Evolutionary conservation across 2,797 vertebrate species (phyloP), one percentile per base, ranked within the genome.

Genomic region (Coranthus polyacanthus): DNA sequence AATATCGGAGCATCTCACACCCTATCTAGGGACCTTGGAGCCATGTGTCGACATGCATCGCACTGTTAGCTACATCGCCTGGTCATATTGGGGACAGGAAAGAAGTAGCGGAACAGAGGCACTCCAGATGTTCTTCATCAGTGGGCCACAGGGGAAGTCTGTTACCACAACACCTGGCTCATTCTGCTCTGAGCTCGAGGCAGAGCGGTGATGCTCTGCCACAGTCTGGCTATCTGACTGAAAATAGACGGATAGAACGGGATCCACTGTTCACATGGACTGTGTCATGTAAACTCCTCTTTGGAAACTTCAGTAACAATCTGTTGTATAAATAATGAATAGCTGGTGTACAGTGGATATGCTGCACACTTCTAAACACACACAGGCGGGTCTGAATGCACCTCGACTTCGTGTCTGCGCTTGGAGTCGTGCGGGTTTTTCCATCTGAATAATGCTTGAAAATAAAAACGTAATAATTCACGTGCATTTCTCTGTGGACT

Each of bases 81-180:
- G 92, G 93, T 94, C 93, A 94, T 91, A 93, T 86, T 80, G 87
- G 86, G 92, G 92, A 93, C 93, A 94, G 91, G 89, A 92, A 89
- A 92, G 89, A 90, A 92, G 92, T 89, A 83, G 90, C 86, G 81
- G 90, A 93, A 93, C 93, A 94, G 92, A 93, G 93, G 88, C 86
- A 79, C 90, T 94, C 93, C 93, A 94, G 93, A 94, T 94, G 93
- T 94, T 94, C 88, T 91, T 92, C 92, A 91, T 94, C 93, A 94
- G 90, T 82, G 84, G 92, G 89, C 92, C 92, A 92, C 92, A 74
- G 91, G 94, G 93, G 93, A 94, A 91, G 92, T 83, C 85, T 84
- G 86, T 87, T 87, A 89, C 88, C 79, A 67, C 84, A 93, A 92
- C 94, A 94, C 94, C 94, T 94, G 94, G 90, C 92, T 90, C 86